phyloP scores from a whole-genome alignment of 2,113 vertebrate species.

The Periophthalmodon schlosseri region DNA sequence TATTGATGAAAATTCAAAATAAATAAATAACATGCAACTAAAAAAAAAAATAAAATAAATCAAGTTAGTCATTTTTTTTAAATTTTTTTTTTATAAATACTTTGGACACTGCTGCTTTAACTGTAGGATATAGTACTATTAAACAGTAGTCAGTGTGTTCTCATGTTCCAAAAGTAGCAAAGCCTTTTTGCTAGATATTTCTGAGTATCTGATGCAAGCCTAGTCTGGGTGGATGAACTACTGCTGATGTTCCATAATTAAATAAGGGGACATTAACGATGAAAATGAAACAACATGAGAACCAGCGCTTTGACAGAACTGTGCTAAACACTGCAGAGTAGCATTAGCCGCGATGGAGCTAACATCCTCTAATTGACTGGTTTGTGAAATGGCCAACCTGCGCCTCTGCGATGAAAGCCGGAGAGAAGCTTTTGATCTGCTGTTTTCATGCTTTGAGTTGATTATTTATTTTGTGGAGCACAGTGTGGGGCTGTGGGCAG shows the following conservation, averaged over 20 bases:
- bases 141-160: no score
- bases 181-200: neutral
- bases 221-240: neutral
- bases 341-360: slow-evolving; percentile 33
- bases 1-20: no score
- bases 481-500: neutral
- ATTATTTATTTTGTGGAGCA: neutral
- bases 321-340: slow-evolving; percentile 32
- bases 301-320: neutral
- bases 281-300: slow-evolving; percentile 12
- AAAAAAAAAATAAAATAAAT: no score
- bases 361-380: slow-evolving; percentile 65
- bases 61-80: no score
- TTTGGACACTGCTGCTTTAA: no score
- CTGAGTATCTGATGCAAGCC: neutral
- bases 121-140: no score
- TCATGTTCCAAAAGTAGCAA: neutral
- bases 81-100: no score
- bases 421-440: slow-evolving; percentile 66
- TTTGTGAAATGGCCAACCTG: slow-evolving; percentile 63
- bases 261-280: neutral
- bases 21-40: no score
- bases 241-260: neutral
- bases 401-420: slow-evolving; percentile 67
- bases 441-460: slow-evolving; percentile 18